Conservation (phyloP, 2,113 vertebrate genomes). For the Charadrius vociferus region DNA sequence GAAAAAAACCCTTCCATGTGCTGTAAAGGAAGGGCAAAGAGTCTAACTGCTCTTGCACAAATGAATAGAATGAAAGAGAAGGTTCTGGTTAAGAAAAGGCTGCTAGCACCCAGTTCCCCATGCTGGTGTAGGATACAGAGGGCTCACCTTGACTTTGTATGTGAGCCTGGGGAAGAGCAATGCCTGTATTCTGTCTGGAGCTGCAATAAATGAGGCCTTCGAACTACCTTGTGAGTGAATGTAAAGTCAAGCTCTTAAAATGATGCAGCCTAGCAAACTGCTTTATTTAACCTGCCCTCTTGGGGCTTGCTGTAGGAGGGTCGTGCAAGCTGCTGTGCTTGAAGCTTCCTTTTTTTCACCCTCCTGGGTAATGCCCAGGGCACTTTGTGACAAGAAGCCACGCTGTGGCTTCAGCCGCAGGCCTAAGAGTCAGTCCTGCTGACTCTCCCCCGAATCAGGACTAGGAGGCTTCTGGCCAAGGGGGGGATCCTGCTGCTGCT, state of each 20-base stretch:
- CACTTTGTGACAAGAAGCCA: rapidly evolving
- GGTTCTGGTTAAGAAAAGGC: background rate
- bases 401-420: background rate
- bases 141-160: background rate
- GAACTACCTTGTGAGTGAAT: background rate
- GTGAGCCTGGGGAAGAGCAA: background rate
- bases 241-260: background rate
- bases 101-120: background rate
- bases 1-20: background rate
- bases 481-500: background rate
- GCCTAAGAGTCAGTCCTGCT: background rate
- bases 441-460: background rate
- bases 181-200: background rate
- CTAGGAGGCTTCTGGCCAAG: background rate
- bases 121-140: background rate
- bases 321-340: background rate
- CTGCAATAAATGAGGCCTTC: background rate
- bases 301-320: background rate
- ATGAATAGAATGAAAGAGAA: background rate
- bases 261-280: background rate
- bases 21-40: background rate
- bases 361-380: background rate
- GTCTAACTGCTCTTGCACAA: background rate
- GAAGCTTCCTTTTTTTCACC: background rate
- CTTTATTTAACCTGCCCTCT: background rate